Base-by-base conservation (phyloP, 1,140 invertebrate genomes). In the Paraescarpia echinospica region DNA sequence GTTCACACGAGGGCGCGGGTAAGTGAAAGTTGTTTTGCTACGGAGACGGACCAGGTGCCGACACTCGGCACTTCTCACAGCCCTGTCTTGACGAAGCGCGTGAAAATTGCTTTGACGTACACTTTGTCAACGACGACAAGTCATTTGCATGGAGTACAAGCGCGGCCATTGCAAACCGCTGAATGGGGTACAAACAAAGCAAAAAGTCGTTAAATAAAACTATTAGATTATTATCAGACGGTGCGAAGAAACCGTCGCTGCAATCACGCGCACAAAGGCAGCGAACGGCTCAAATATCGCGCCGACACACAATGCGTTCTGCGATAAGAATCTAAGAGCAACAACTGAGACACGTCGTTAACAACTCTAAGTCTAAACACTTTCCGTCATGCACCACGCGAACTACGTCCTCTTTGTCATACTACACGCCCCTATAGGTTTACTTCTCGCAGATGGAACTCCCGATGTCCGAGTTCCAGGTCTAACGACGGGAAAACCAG, bases 1-100 rank as follows among this genome's bases (percentile, higher is more conserved):
- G 41, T 93, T 93, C 35, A 90, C 51, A 34, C 35, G 88, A 89
- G 92, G 90, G n/a, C 35, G 92, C 90, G 93, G 93, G 93, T 93
- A 9, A 51, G 93, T 77, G 41, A 77, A 77, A 77, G 22, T 51
- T 34, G 27, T 90, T 90, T 8, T 89, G 92, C 33, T n/a, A n/a
- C 34, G 14, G 35, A 48, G 41, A 18, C 33, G 41, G 92, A 12
- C 14, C 35, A 77, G 41, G 89, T 92, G 77, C 27, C 34, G 35
- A 77, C 34, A 33, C 12, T 35, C 31, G 2, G 88, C 59, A 33
- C 33, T 35, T 9, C 41, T 14, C 33, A 34, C 12, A 92, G 18
- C 8, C 33, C 6, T 27, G n/a, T 12, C 8, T 34, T 1, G 92
- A 88, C 0, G 18, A 48, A 35, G 89, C 33, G 92, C 35, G 35